Percentiles rank a stretch among this genome's conserved stretches.
These are phyloP conservation scores for Galago senegalensis DNA, from an alignment of 2,797 vertebrate genomes.

Conservation along the genomic window DNA sequence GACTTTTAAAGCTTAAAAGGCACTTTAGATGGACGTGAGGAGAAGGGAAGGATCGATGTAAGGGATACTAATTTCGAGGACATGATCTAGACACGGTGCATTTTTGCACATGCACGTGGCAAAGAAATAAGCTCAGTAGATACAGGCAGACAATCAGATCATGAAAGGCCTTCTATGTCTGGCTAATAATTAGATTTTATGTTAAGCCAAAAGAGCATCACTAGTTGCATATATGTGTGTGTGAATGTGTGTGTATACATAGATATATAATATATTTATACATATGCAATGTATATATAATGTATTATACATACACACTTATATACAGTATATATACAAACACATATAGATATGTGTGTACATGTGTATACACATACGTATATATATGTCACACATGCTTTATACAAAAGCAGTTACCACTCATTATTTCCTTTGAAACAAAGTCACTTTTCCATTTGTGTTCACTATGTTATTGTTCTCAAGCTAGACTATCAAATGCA, in stretches of 20 bases:
- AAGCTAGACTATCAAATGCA: neutral
- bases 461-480: neutral
- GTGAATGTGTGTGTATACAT: neutral
- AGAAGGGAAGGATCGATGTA: neutral
- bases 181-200: neutral
- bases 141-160: neutral
- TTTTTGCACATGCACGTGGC: neutral
- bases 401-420: neutral
- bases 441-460: neutral
- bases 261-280: too few species aligned
- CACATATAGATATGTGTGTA: neutral
- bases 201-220: neutral
- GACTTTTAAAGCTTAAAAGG: neutral
- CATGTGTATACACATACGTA: too few species aligned
- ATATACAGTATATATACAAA: neutral
- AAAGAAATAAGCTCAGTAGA: neutral
- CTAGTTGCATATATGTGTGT: neutral
- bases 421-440: neutral
- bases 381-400: neutral
- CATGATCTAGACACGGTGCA: neutral
- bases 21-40: fast-evolving
- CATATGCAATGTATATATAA: too few species aligned
- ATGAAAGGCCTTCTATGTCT: neutral
- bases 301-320: neutral
- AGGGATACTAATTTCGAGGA: neutral